Evolutionary conservation across 2,888 invertebrate genomes (phyloP), one percentile per base, ranked within the genome.

Genomic region (Nemotelus nigrinus): DNA sequence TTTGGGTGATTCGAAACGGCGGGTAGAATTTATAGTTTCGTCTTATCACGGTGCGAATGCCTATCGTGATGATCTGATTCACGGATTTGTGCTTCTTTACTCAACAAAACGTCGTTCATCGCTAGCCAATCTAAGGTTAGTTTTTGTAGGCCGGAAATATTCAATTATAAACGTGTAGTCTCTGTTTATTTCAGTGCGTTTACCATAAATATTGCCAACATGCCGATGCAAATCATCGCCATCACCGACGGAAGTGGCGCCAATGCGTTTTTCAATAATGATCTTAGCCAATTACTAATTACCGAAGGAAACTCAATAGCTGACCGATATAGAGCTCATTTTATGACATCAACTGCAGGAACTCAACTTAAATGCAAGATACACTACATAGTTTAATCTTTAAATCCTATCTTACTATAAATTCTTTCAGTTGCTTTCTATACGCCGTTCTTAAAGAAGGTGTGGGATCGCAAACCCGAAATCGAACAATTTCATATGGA

Each of bases 21-120:
- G 94, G 84, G 94, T 95, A 5, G 95, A 95, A 89, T 90, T 96
- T n/a, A 95, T 96, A 81, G 93, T 97, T 82, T 95, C 96, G 43
- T 97, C 97, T 83, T 98, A 96, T 88, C 98, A 98, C 85, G 96
- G 96, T 76, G 96, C 96, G 57, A 94, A 94, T 87, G 94, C 96
- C 83, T 96, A 96, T 86, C 90, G 96, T 82, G 96, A 97, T 86
- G 95, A 96, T 85, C 89, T 97, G 75, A 96, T 96, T 80, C 98
- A 98, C 85, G 98, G 98, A 45, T 97, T 96, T 85, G 96, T 98
- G 83, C 91, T 98, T 80, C 96, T 97, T 79, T 98, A 96, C 87
- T 98, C 97, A 0, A 94, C 97, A 6, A 96, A 97, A 87, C 91
- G 98, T 85, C 96, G 95, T 91, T 97, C 98, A 45, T 98, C 97